Evolutionary conservation across 2,888 invertebrate species (phyloP).

Genomic region (Drosophila setosimentum): DNA sequence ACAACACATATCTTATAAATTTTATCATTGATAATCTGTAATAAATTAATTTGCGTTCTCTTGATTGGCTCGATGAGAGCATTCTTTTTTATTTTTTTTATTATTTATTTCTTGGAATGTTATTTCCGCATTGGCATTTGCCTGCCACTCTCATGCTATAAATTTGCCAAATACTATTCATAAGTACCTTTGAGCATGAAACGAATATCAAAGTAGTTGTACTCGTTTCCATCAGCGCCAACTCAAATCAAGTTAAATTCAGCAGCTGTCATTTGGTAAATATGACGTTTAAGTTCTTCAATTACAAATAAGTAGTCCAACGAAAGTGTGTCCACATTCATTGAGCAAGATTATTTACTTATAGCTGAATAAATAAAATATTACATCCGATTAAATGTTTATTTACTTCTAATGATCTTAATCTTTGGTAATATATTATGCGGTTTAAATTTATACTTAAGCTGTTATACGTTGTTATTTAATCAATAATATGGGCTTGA

Average conservation of each 20-base stretch:
- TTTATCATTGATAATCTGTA: not conserved
- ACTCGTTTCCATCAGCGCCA: conserved; percentile 22
- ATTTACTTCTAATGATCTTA: not conserved
- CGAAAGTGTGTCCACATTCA: conserved; percentile 6
- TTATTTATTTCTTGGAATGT: conserved; percentile 35
- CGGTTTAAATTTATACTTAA: not conserved
- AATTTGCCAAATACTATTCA: not conserved
- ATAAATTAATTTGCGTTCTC: not conserved
- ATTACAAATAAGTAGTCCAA: conserved; percentile 30
- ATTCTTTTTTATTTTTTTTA: conserved; percentile 1
- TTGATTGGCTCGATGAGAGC: not conserved
- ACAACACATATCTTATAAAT: not conserved
- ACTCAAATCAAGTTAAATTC: conserved; percentile 5
- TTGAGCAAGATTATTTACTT: conserved; percentile 6
- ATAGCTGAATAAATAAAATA: conserved; percentile 8
- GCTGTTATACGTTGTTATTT: not conserved
- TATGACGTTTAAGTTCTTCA: conserved; percentile 36
- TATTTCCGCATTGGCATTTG: conserved; percentile 69
- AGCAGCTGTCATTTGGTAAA: conserved; percentile 36
- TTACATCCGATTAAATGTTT: not conserved
- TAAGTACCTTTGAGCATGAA: not conserved
- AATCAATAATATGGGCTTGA: not conserved
- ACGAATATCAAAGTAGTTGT: conserved; percentile 15
- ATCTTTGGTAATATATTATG: no score
- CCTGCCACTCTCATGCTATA: conserved; percentile 62